Evolutionary conservation across 2,888 invertebrate species (phyloP).

Genomic region (Melikaiella ostensackeni): DNA sequence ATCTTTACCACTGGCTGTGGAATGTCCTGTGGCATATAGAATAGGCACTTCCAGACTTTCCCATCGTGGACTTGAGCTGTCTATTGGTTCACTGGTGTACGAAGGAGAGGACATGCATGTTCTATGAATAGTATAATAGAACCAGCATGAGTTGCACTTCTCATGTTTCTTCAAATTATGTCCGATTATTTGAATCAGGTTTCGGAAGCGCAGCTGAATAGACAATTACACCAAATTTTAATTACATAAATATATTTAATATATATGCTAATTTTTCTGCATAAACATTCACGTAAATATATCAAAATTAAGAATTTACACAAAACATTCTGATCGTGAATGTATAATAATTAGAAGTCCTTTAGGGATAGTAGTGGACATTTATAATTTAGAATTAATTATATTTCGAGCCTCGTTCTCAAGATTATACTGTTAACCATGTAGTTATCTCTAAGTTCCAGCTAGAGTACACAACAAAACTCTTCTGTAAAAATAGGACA

Average conservation of each 20-base stretch:
- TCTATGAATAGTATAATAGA: constrained; percentile 89
- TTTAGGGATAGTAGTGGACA: no score
- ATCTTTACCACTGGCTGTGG: constrained; percentile 73
- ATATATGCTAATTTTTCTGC: neutral
- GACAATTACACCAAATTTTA: constrained; percentile 4
- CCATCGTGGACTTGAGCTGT: constrained; percentile 88
- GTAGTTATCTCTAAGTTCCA: no score
- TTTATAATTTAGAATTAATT: no score
- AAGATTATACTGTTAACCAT: no score
- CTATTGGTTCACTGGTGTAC: constrained; percentile 88
- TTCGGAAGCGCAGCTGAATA: constrained; percentile 85
- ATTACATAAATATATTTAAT: neutral
- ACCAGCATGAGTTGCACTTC: constrained; percentile 79
- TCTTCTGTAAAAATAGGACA: no score
- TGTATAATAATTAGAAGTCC: no score
- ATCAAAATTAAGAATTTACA: no score
- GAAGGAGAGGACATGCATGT: constrained; percentile 90
- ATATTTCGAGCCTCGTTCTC: no score
- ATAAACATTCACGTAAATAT: no score
- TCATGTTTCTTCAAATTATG: constrained; percentile 80
- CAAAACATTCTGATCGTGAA: no score
- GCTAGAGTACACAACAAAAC: no score
- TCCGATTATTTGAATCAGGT: constrained; percentile 86
- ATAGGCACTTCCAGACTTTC: constrained; percentile 86
- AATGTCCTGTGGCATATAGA: constrained; percentile 78